These are phyloP conservation scores for Caretta caretta DNA, from an alignment of 2,113 vertebrate species.

Conservation along the genomic window DNA sequence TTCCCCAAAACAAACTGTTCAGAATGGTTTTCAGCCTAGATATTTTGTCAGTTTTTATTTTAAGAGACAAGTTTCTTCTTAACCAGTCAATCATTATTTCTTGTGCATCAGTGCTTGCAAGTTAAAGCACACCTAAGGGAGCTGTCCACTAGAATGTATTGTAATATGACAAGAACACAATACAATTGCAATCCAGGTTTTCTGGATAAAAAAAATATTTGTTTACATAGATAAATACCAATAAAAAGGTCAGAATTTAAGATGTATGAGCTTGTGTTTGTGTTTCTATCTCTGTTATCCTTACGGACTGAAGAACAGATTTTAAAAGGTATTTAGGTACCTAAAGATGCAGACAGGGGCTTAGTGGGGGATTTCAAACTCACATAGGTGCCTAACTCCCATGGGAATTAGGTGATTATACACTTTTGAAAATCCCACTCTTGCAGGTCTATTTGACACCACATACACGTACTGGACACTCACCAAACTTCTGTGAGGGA, in stretches of 20 bases:
- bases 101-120: neutral
- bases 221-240: neutral
- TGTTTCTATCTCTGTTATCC: conserved; percentile 4
- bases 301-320: conserved; percentile 15
- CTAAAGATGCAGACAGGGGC: neutral
- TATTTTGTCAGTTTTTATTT: conserved; percentile 47
- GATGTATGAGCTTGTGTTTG: neutral
- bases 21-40: conserved; percentile 59
- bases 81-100: neutral
- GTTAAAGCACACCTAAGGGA: neutral
- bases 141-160: neutral
- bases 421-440: neutral
- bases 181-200: neutral
- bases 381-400: neutral
- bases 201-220: neutral
- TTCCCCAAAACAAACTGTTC: conserved; percentile 56
- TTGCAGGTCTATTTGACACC: neutral
- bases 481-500: neutral
- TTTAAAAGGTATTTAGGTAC: neutral
- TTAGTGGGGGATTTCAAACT: neutral
- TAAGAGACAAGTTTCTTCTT: neutral
- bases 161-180: conserved; percentile 27
- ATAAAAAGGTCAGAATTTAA: neutral
- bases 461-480: neutral
- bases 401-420: neutral